Conservation (phyloP, 1,140 invertebrate genomes). For the Lepidurus packardi region DNA sequence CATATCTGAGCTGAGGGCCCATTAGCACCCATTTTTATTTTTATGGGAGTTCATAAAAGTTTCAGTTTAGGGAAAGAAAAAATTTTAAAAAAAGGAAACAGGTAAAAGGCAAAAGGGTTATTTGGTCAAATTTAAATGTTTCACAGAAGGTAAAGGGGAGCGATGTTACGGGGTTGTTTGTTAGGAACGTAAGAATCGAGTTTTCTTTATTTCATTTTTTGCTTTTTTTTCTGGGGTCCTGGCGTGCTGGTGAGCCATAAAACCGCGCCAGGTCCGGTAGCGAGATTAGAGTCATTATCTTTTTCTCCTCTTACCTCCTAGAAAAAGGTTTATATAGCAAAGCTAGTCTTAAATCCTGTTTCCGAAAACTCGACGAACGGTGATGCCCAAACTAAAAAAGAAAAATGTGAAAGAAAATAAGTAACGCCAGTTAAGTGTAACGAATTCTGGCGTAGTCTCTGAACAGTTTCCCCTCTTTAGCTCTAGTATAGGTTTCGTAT, state of each 20-base stretch:
- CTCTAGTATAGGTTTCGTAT: neutral
- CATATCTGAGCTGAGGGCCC: too few species aligned
- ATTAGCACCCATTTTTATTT: neutral
- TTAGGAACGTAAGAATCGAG: neutral
- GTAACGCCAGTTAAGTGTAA: neutral
- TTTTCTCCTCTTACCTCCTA: slow-evolving; percentile 6
- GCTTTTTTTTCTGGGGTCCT: neutral
- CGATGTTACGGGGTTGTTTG: neutral
- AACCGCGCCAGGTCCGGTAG: slow-evolving; percentile 20
- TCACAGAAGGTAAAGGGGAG: neutral
- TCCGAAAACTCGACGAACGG: neutral
- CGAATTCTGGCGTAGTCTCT: neutral
- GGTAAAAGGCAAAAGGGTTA: neutral
- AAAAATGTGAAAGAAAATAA: neutral
- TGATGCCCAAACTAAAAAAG: neutral
- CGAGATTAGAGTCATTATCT: slow-evolving; percentile 22
- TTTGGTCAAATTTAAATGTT: neutral
- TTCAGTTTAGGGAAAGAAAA: neutral
- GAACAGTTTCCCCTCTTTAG: neutral
- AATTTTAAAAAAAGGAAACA: neutral
- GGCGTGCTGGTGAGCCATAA: slow-evolving; percentile 9
- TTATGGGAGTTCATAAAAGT: neutral
- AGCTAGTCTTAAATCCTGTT: slow-evolving; percentile 7
- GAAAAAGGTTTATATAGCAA: neutral
- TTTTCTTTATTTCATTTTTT: too few species aligned